Percentiles rank a stretch among this genome's conserved stretches.
Conservation (phyloP, 2,797 vertebrate species). For the Lepidocolaptes lacrymiger region DNA sequence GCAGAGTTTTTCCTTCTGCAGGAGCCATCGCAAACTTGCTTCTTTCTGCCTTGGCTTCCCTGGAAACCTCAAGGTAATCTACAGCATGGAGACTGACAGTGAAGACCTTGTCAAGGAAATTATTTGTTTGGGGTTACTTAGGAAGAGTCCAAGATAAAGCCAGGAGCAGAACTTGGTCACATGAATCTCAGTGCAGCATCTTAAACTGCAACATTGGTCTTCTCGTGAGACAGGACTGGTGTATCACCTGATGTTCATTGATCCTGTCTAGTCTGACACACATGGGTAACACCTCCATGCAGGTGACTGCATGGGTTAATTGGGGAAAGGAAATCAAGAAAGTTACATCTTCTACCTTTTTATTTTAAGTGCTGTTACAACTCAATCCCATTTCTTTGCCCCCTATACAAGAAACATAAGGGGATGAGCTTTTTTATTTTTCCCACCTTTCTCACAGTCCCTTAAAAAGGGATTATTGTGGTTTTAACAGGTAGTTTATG, state of each 20-base stretch:
- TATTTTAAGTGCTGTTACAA: not conserved
- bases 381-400: not conserved
- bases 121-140: not conserved
- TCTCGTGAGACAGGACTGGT: not conserved
- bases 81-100: not conserved
- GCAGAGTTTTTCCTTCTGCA: not conserved
- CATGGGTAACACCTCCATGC: not conserved
- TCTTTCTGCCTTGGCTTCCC: not conserved
- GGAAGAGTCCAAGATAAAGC: not conserved
- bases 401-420: not conserved
- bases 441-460: not conserved
- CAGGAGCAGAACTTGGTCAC: not conserved
- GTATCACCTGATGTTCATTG: not conserved
- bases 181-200: not conserved
- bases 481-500: constrained; percentile 27
- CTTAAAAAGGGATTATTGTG: constrained; percentile 9
- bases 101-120: not conserved
- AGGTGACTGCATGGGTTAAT: not conserved
- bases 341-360: not conserved
- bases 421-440: not conserved
- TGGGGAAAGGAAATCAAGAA: not conserved
- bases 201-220: not conserved
- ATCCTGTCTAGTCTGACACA: not conserved
- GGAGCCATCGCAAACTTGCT: not conserved
- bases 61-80: not conserved